These are phyloP conservation scores for Platichthys stellatus DNA, from an alignment of 2,113 vertebrate species.

Conservation along the genomic window DNA sequence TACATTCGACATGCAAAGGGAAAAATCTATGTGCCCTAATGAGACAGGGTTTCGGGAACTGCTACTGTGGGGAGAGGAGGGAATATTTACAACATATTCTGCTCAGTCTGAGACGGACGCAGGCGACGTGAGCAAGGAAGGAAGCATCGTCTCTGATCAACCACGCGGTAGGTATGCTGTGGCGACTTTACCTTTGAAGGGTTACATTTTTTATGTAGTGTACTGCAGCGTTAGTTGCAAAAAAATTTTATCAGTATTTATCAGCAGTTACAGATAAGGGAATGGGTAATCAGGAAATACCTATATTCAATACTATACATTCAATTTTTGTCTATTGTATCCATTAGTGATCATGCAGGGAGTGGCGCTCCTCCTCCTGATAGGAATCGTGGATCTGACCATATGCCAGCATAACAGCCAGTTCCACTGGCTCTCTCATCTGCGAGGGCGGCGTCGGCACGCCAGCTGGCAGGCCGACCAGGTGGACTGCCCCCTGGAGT, in stretches of 20 bases:
- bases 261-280: neutral
- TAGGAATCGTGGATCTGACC: slow-evolving; percentile 61
- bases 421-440: slow-evolving; percentile 66
- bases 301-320: slow-evolving; percentile 1
- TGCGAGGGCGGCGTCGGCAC: slow-evolving; percentile 45
- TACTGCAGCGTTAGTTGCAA: neutral
- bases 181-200: slow-evolving; percentile 1
- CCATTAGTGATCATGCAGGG: slow-evolving; percentile 59
- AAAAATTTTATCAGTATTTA: neutral
- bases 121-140: slow-evolving; percentile 21
- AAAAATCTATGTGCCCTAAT: slow-evolving; percentile 61
- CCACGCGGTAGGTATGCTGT: slow-evolving; percentile 49
- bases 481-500: slow-evolving; percentile 90
- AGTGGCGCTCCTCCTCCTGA: slow-evolving; percentile 48
- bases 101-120: slow-evolving; percentile 53
- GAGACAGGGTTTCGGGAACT: slow-evolving; percentile 33
- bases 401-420: slow-evolving; percentile 48
- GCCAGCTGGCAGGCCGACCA: slow-evolving; percentile 32
- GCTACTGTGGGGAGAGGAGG: slow-evolving; percentile 14
- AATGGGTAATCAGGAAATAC: neutral
- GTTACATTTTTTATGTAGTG: neutral
- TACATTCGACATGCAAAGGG: slow-evolving; percentile 35
- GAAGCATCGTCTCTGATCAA: slow-evolving; percentile 28
- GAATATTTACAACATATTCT: slow-evolving; percentile 44
- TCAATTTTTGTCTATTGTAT: neutral